Evolutionary conservation across 2,888 invertebrate species (phyloP).

Genomic region (Microlaimidae sp.): DNA sequence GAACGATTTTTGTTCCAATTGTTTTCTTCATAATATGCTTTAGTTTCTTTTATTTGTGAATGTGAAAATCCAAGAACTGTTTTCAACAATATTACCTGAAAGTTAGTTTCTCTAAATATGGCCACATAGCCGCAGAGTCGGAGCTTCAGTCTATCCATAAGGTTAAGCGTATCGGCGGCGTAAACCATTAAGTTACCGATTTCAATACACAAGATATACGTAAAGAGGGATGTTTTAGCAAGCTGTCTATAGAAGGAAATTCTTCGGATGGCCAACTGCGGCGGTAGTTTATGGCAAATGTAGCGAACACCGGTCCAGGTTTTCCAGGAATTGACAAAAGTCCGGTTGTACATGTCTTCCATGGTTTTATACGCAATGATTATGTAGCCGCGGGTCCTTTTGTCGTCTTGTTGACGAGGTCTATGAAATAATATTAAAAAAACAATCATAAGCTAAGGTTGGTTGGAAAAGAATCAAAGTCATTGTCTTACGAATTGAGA

Average conservation of each 20-base stretch:
- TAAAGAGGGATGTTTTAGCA: slow-evolving; percentile 17
- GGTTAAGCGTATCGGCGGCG: slow-evolving; percentile 21
- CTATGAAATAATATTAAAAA: too few relatives aligned
- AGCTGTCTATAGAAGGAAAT: slow-evolving; percentile 22
- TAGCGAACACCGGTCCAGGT: slow-evolving; percentile 26
- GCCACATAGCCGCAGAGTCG: slow-evolving; percentile 22
- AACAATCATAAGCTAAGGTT: too few relatives aligned
- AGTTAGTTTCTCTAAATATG: slow-evolving; percentile 19
- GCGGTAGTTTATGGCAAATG: slow-evolving; percentile 19
- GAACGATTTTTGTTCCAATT: too few relatives aligned
- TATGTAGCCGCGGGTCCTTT: slow-evolving; percentile 18
- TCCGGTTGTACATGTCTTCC: slow-evolving; percentile 23
- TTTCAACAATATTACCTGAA: too few relatives aligned
- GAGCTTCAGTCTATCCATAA: slow-evolving; percentile 22
- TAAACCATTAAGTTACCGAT: slow-evolving; percentile 20
- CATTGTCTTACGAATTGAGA: too few relatives aligned
- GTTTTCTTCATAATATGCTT: too few relatives aligned
- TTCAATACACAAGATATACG: slow-evolving; percentile 22
- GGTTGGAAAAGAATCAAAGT: too few relatives aligned
- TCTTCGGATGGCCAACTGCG: slow-evolving; percentile 19
- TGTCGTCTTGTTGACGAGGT: background rate
- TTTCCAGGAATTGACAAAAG: slow-evolving; percentile 22
- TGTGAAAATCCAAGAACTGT: too few relatives aligned
- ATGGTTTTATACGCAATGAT: slow-evolving; percentile 24
- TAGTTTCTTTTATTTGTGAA: too few relatives aligned